Percentiles rank a stretch among this genome's conserved stretches.
These are phyloP conservation scores for Diploptera punctata DNA, from an alignment of 2,888 invertebrate genomes.

Conservation along the genomic window DNA sequence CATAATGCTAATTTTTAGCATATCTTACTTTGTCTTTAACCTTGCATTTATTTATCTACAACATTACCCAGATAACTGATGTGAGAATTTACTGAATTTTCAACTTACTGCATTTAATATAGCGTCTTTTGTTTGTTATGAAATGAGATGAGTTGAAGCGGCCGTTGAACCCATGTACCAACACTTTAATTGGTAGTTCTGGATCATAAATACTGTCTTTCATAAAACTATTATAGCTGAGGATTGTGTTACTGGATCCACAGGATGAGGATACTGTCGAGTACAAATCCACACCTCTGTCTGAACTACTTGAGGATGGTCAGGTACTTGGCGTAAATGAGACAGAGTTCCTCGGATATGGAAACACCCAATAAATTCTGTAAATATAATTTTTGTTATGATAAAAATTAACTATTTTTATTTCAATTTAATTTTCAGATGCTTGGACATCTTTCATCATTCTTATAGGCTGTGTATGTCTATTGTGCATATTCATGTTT, in stretches of 20 bases:
- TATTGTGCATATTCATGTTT: too few species aligned
- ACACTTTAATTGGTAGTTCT: neutral
- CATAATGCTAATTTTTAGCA: neutral
- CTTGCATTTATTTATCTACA: too few species aligned
- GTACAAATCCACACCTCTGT: slow-evolving; percentile 7
- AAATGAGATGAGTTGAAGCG: neutral
- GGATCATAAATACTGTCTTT: neutral
- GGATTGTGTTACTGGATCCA: neutral
- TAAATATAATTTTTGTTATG: neutral
- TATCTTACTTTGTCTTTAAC: too few species aligned
- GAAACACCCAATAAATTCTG: slow-evolving; percentile 6
- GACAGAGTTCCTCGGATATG: neutral
- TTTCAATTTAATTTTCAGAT: too few species aligned
- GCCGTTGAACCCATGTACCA: slow-evolving; percentile 16
- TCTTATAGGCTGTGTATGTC: too few species aligned
- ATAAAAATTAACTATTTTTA: too few species aligned
- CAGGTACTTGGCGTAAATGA: neutral
- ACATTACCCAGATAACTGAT: neutral
- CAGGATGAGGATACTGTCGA: neutral
- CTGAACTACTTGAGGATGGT: neutral
- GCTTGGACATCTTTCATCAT: too few species aligned
- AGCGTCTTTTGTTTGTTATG: neutral
- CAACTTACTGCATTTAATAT: neutral
- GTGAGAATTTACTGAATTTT: neutral
- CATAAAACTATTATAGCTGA: neutral